phyloP scores from a whole-genome alignment of 2,797 vertebrate species.

The Hirundo rustica region DNA sequence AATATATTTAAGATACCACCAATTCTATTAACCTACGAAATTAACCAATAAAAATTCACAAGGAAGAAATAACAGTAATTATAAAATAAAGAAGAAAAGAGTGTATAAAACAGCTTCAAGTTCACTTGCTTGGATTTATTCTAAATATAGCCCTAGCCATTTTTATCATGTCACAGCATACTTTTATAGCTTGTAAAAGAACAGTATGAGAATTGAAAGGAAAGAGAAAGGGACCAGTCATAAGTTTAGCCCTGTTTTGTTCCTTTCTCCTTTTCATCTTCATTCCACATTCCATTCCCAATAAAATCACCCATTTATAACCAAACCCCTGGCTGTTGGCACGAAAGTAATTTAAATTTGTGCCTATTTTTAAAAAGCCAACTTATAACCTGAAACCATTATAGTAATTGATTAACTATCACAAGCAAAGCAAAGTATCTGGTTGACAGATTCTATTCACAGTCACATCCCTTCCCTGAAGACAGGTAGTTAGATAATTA shows the following conservation, averaged over 20 bases:
- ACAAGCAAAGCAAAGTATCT: slow-evolving; percentile 68
- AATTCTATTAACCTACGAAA: neutral
- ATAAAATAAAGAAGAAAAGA: neutral
- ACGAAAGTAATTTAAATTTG: slow-evolving; percentile 67
- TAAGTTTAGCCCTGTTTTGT: neutral
- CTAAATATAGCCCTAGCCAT: neutral
- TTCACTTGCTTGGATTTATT: neutral
- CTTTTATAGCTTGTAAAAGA: neutral
- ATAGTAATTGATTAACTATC: slow-evolving; percentile 69
- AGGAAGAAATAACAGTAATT: neutral
- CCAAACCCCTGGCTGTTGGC: slow-evolving; percentile 46
- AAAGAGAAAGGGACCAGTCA: neutral
- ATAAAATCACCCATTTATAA: slow-evolving; percentile 42
- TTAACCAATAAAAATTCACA: neutral
- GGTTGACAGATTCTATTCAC: slow-evolving; percentile 57
- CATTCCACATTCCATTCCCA: neutral
- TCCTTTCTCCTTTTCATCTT: neutral
- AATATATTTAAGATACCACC: neutral
- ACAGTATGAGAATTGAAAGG: slow-evolving; percentile 12
- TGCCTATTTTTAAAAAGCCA: slow-evolving; percentile 72
- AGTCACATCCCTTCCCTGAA: slow-evolving; percentile 61
- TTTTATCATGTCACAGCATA: neutral
- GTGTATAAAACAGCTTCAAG: neutral
- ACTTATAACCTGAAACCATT: slow-evolving; percentile 61
- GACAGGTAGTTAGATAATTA: slow-evolving; percentile 77